phyloP scores from a whole-genome alignment of 35 echinoderm and acorn worm genomes.

The Nesometra sesokonis region DNA sequence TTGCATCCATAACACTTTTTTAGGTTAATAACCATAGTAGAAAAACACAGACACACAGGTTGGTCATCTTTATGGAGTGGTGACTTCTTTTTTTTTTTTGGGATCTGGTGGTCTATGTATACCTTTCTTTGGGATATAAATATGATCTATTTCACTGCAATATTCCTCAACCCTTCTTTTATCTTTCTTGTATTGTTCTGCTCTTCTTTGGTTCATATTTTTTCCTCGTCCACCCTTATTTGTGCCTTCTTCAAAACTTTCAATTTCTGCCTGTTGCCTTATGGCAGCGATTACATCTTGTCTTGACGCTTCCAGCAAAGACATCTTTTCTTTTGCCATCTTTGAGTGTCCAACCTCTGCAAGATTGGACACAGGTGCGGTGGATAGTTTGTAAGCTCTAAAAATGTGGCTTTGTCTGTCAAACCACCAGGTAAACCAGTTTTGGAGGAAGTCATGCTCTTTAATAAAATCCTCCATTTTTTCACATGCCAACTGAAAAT shows the following conservation, averaged over 20 bases:
- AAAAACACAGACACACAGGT: neutral
- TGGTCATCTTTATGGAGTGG: neutral
- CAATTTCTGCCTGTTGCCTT: neutral
- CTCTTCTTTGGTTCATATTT: neutral
- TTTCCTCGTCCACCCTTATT: neutral
- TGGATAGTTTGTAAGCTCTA: too few species aligned
- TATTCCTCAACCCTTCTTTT: neutral
- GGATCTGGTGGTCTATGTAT: neutral
- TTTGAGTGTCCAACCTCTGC: too few species aligned
- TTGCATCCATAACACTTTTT: neutral
- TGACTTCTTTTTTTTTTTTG: neutral
- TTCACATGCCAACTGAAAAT: too few species aligned
- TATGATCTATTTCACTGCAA: neutral
- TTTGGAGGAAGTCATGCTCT: too few species aligned
- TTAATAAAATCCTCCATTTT: too few species aligned
- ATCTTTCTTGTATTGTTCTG: too few species aligned
- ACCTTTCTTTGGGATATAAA: neutral
- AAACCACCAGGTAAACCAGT: too few species aligned
- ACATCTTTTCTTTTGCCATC: neutral
- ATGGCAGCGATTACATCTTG: neutral
- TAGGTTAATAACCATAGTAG: neutral
- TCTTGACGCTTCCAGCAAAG: neutral
- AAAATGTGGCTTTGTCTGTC: too few species aligned
- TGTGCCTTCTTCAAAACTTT: neutral
- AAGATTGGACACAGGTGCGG: too few species aligned